These are phyloP conservation scores for Lacanobia oleracea DNA, from an alignment of 2,888 invertebrate species.

Conservation along the genomic window DNA sequence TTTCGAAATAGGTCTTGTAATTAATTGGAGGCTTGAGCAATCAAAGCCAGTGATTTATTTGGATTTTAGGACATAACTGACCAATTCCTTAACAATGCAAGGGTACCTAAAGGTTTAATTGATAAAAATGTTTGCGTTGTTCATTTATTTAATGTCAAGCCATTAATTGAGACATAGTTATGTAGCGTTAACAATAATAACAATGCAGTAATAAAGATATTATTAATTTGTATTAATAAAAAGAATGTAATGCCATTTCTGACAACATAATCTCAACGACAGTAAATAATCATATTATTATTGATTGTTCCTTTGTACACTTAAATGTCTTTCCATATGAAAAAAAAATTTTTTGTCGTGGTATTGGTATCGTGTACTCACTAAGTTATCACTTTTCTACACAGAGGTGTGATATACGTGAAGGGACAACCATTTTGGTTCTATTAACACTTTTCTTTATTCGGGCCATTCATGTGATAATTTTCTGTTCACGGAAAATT, in stretches of 20 bases:
- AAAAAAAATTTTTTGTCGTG: background rate
- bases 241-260: background rate
- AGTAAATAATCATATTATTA: background rate
- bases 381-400: slow-evolving; percentile 41
- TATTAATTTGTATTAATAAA: slow-evolving; percentile 7
- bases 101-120: too few species aligned
- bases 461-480: slow-evolving; percentile 46
- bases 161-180: background rate
- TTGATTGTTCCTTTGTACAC: slow-evolving; percentile 2
- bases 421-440: slow-evolving; percentile 38
- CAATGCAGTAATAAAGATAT: background rate
- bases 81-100: background rate
- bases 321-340: background rate
- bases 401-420: slow-evolving; percentile 16
- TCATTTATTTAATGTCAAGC: background rate
- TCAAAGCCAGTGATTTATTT: too few species aligned
- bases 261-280: slow-evolving; percentile 25
- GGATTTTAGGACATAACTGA: too few species aligned
- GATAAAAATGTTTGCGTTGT: background rate
- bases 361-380: background rate
- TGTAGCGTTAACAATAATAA: slow-evolving; percentile 10
- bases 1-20: too few species aligned
- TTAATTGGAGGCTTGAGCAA: background rate
- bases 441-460: slow-evolving; percentile 48
- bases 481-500: slow-evolving; percentile 45